Base-by-base conservation (phyloP, 2,888 invertebrate species). In the Phengaris alcon region DNA sequence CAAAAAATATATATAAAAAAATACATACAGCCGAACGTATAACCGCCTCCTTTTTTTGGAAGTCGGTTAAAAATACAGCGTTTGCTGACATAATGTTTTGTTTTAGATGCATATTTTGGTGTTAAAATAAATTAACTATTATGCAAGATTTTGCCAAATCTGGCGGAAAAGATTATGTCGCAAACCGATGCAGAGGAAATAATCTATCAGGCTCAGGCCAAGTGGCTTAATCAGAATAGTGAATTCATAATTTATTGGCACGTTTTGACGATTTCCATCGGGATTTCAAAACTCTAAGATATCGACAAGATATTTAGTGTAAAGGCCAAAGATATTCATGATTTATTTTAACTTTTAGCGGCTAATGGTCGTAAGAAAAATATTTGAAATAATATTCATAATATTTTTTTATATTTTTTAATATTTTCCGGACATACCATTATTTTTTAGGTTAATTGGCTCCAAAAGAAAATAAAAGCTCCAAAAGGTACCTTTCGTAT, bases 141-240 rank as follows among this genome's bases (percentile, higher is more conserved):
- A 0, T 64, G 64, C 64, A 12, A 12, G 35, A 64, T 35, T 2
- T 12, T 64, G 22, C 64, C 12, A 64, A 64, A 64, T 64, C 44
- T 64, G 35, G 12, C 64, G 64, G 64, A 35, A 64, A 64, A 64
- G 64, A 64, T 44, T 64, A 35, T 64, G 64, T 64, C 64, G 64
- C 12, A 64, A 44, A 35, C 64, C 64, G 64, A 64, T 35, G 44
- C 35, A 64, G 35, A 44, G 64, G 64, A 64, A 64, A 64, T 64
- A 64, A 35, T 44, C 35, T 64, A 12, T 64, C 13, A 44, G 64
- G 6, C 3, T 64, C 64, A 64, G 64, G 44, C 64, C 64, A 35
- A 64, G 6, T 10, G 59, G 35, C 64, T 64, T 64, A 44, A 44
- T 64, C 64, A 64, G 64, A 64, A 64, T 64, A 35, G 35, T 35